Conservation (phyloP, 2,113 vertebrate species). For the Oncorhynchus nerka region DNA sequence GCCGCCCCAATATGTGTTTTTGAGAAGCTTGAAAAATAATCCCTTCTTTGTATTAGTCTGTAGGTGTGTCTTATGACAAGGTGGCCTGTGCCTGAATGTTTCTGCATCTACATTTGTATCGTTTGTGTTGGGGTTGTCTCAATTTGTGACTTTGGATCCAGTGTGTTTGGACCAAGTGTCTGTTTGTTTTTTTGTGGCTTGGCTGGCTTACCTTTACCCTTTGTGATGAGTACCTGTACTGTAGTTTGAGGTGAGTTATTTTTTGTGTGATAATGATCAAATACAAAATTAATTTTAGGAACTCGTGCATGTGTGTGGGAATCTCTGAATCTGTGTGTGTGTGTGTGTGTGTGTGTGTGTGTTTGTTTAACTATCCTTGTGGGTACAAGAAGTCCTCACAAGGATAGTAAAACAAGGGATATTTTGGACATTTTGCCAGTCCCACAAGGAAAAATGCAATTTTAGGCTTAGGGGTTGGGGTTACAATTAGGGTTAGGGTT, state of each 20-base stretch:
- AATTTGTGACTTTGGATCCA: not conserved
- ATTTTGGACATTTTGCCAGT: too few relatives aligned
- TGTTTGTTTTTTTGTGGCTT: not conserved
- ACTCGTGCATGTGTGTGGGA: conserved; percentile 10
- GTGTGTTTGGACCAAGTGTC: not conserved
- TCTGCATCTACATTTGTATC: not conserved
- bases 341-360: conserved; percentile 14
- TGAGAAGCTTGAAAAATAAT: conserved; percentile 15
- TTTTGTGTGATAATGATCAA: not conserved
- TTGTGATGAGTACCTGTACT: not conserved
- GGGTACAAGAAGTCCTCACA: too few relatives aligned
- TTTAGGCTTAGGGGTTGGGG: too few relatives aligned
- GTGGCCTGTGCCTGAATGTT: not conserved
- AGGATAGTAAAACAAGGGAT: too few relatives aligned
- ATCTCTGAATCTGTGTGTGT: not conserved
- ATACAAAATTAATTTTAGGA: not conserved
- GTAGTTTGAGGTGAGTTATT: not conserved
- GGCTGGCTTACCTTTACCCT: not conserved
- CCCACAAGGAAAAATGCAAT: too few relatives aligned
- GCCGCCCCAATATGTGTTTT: not conserved
- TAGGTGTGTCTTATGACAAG: not conserved
- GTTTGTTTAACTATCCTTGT: not conserved
- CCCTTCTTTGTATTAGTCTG: conserved; percentile 25
- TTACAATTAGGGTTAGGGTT: too few relatives aligned
- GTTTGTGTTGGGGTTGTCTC: not conserved